A percentile compares a stretch with the other conserved stretches of the same genome.
These are phyloP conservation scores for Aporophyla lueneburgensis DNA, from an alignment of 2,888 invertebrate genomes.

Conservation along the genomic window DNA sequence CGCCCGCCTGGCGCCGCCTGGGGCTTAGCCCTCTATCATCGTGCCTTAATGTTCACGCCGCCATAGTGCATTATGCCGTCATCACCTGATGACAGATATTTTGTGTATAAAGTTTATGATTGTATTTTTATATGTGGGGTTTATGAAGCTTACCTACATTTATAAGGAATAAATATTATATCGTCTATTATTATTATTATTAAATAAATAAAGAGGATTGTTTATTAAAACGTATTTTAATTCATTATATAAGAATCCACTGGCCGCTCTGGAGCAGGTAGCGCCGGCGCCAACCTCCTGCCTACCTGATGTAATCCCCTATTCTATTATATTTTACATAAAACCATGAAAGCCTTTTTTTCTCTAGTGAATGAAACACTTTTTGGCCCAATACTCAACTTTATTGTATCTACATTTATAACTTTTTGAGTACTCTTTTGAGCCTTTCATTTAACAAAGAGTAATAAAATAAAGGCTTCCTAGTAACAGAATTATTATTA, in stretches of 20 bases:
- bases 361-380: constrained; percentile 17
- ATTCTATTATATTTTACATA: constrained; percentile 50
- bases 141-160: constrained; percentile 88
- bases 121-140: constrained; percentile 90
- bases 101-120: constrained; percentile 88
- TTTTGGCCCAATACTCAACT: constrained; percentile 13
- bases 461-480: background rate
- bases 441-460: constrained; percentile 13
- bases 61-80: constrained; percentile 90
- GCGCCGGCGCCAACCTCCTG: constrained; percentile 81
- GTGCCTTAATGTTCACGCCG: constrained; percentile 89
- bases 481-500: constrained; percentile 16
- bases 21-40: constrained; percentile 88
- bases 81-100: constrained; percentile 87
- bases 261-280: constrained; percentile 75
- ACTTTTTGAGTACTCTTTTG: background rate
- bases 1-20: constrained; percentile 89
- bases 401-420: constrained; percentile 6
- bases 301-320: constrained; percentile 73
- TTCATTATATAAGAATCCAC: constrained; percentile 64
- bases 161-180: constrained; percentile 86
- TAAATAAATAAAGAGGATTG: constrained; percentile 87
- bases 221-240: constrained; percentile 84
- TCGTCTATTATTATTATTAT: constrained; percentile 84
- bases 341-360: constrained; percentile 33